phyloP scores from a whole-genome alignment of 2,797 vertebrate genomes.

The Pampus argenteus region DNA sequence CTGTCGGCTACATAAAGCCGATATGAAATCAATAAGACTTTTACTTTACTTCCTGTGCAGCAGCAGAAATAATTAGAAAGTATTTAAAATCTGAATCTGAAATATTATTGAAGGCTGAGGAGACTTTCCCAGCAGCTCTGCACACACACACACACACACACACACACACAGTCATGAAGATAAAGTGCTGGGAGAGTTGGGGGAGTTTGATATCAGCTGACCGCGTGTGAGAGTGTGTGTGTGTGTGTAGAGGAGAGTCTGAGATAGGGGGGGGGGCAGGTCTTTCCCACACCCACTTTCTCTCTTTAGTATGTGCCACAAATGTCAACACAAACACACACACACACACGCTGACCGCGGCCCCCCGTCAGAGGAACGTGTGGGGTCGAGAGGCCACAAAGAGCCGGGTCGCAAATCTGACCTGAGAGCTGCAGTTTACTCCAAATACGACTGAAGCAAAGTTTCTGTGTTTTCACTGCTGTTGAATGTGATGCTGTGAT shows the following conservation, averaged over 20 bases:
- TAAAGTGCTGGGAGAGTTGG: constrained; percentile 64
- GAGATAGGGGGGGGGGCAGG: constrained; percentile 46
- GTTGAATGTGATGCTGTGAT: not conserved
- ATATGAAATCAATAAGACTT: too few species aligned
- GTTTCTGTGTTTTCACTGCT: not conserved
- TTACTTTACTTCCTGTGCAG: too few species aligned
- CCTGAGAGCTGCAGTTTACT: not conserved
- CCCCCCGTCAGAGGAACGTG: constrained; percentile 49
- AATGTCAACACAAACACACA: constrained; percentile 43
- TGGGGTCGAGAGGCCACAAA: constrained; percentile 30
- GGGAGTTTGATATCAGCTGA: constrained; percentile 72
- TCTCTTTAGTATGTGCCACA: constrained; percentile 56
- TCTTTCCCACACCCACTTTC: constrained; percentile 72
- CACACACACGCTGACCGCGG: constrained; percentile 16
- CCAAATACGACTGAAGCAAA: not conserved
- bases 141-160: constrained; percentile 10
- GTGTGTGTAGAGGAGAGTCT: constrained; percentile 43
- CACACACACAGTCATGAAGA: constrained; percentile 5
- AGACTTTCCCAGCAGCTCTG: constrained; percentile 61
- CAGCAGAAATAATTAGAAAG: too few species aligned
- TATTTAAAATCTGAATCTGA: constrained; percentile 8
- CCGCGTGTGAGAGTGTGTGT: constrained; percentile 37
- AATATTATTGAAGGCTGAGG: constrained; percentile 31
- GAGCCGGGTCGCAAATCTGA: constrained; percentile 25
- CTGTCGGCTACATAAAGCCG: too few species aligned